These are phyloP conservation scores for Parus major DNA, from an alignment of 2,113 vertebrate genomes.

Conservation along the genomic window DNA sequence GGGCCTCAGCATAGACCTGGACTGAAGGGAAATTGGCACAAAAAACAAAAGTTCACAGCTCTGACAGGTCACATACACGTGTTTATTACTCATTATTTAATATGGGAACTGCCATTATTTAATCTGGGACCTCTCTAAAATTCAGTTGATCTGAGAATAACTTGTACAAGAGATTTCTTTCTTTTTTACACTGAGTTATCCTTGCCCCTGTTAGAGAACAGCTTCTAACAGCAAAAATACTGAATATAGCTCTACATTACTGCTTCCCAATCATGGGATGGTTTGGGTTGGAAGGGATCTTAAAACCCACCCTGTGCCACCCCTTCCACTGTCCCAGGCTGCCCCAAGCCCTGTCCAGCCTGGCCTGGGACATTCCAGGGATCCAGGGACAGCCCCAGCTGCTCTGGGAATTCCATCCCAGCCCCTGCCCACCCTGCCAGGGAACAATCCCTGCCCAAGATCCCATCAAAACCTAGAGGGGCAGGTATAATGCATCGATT, in stretches of 20 bases:
- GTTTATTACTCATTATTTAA: background rate
- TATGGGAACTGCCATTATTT: background rate
- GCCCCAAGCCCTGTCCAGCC: background rate
- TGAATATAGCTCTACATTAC: background rate
- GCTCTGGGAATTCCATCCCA: background rate
- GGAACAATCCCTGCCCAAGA: background rate
- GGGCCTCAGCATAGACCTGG: conserved; percentile 80
- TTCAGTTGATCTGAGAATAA: background rate
- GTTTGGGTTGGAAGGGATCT: background rate
- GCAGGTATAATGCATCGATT: background rate
- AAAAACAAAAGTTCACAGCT: background rate
- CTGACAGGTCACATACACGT: accelerated
- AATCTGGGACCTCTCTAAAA: background rate
- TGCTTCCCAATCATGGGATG: background rate
- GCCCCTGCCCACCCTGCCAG: background rate
- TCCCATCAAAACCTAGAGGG: background rate
- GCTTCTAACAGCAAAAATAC: background rate
- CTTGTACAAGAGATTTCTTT: background rate
- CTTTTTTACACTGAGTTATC: background rate
- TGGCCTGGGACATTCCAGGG: background rate
- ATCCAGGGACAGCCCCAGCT: background rate
- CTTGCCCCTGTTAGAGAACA: background rate
- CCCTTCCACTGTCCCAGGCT: accelerated
- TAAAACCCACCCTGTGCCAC: background rate
- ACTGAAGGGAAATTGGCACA: conserved; percentile 52